These are phyloP conservation scores for Hirtodrosophila alboralis DNA, from an alignment of 2,888 invertebrate species.

Conservation along the genomic window DNA sequence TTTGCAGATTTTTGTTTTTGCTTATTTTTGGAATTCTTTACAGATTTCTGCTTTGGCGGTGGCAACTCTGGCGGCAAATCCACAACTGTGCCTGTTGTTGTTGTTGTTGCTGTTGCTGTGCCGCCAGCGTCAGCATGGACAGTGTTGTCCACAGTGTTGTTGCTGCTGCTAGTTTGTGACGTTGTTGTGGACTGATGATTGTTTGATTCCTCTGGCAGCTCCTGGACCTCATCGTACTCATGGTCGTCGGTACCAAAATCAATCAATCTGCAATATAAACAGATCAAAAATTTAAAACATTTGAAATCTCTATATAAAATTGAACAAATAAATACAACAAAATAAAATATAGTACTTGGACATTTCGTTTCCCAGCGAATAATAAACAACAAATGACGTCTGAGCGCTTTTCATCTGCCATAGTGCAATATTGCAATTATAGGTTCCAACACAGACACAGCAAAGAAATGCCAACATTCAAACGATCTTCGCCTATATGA, in stretches of 20 bases:
- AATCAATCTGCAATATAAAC: slow-evolving; percentile 74
- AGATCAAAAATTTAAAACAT: too few relatives aligned
- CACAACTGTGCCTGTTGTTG: slow-evolving; percentile 38
- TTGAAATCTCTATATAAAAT: too few relatives aligned
- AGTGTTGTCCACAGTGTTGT: slow-evolving; percentile 39
- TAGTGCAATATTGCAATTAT: slow-evolving; percentile 16
- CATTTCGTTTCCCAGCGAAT: slow-evolving; percentile 1
- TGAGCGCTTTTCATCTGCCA: neutral
- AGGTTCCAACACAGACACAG: slow-evolving; percentile 1
- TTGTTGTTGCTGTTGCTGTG: slow-evolving; percentile 25
- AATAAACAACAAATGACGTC: slow-evolving; percentile 13
- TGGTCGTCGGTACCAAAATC: slow-evolving; percentile 82
- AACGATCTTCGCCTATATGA: neutral
- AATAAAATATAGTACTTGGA: neutral
- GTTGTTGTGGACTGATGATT: slow-evolving; percentile 56
- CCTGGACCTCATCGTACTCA: slow-evolving; percentile 82
- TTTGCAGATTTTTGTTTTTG: slow-evolving; percentile 71
- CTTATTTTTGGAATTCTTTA: slow-evolving; percentile 76
- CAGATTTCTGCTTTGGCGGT: slow-evolving; percentile 80
- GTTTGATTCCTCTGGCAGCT: slow-evolving; percentile 78
- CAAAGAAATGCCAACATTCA: slow-evolving; percentile 4
- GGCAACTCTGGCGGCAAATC: slow-evolving; percentile 78
- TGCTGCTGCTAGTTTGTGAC: slow-evolving; percentile 55
- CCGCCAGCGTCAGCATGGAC: slow-evolving; percentile 28
- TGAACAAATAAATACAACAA: too few relatives aligned